These are phyloP conservation scores for Astyanax mexicanus DNA, from an alignment of 2,797 vertebrate genomes.

Conservation along the genomic window DNA sequence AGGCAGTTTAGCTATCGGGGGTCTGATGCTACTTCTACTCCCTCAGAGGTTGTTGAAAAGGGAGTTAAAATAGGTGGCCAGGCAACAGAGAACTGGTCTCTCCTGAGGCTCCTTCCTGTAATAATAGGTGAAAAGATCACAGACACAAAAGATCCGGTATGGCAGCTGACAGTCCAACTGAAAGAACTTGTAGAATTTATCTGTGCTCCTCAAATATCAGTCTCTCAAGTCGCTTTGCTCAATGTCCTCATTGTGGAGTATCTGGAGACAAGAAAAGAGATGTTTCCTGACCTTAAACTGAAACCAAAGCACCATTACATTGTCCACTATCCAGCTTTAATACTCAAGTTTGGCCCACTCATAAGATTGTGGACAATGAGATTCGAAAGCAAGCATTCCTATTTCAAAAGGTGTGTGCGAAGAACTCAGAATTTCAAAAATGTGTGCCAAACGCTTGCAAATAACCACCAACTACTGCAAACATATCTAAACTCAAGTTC, in stretches of 20 bases:
- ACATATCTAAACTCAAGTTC: conserved; percentile 24
- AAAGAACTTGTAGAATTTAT: conserved; percentile 37
- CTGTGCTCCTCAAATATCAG: conserved; percentile 34
- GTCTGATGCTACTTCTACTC: conserved; percentile 28
- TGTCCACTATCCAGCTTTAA: conserved; percentile 23
- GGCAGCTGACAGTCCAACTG: conserved; percentile 29
- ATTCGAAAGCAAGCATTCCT: conserved; percentile 35
- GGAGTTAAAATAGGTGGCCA: conserved; percentile 39
- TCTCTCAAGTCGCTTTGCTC: conserved; percentile 34
- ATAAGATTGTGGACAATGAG: no score
- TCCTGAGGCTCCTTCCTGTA: conserved; percentile 53
- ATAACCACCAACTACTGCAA: conserved; percentile 40
- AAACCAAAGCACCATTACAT: conserved; percentile 34
- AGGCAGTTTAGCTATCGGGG: conserved; percentile 36
- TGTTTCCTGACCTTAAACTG: no score
- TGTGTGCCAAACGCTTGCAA: conserved; percentile 27
- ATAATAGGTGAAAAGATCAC: conserved; percentile 50
- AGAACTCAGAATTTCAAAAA: conserved; percentile 38
- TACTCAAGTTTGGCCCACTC: conserved; percentile 29
- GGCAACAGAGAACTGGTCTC: conserved; percentile 57
- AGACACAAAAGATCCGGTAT: conserved; percentile 22
- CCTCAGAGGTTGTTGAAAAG: conserved; percentile 23
- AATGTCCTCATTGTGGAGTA: conserved; percentile 21
- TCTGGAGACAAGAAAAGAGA: conserved; percentile 30
- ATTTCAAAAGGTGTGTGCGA: conserved; percentile 32